Evolutionary conservation across 2,113 vertebrate species (phyloP).

Genomic region (Zosterops borbonicus): DNA sequence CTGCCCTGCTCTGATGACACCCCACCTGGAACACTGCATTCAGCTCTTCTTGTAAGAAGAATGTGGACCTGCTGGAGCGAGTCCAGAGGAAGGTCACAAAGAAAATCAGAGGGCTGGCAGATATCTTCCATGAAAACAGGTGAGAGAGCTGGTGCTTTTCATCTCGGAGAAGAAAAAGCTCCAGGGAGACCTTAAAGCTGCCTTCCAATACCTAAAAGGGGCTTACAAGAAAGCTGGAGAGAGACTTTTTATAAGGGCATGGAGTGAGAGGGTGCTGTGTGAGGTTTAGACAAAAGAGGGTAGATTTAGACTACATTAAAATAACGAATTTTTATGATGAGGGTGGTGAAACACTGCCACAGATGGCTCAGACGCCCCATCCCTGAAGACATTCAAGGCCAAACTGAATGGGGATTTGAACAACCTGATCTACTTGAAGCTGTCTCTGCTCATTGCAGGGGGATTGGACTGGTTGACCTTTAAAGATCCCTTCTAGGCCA

Average conservation of each 20-base stretch:
- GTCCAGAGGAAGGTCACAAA: not conserved
- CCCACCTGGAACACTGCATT: not conserved
- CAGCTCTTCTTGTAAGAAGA: not conserved
- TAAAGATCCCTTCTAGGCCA: not conserved
- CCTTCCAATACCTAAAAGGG: fast-evolving
- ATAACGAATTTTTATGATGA: not conserved
- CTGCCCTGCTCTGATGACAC: not conserved
- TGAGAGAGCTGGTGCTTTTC: not conserved
- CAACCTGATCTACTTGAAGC: not conserved
- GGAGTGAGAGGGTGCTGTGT: not conserved
- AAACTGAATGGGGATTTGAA: not conserved
- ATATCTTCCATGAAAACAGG: not conserved
- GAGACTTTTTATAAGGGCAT: not conserved
- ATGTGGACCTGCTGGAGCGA: fast-evolving
- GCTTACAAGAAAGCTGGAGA: not conserved
- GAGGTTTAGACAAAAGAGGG: not conserved
- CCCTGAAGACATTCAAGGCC: not conserved
- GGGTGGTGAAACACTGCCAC: not conserved
- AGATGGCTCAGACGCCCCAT: not conserved
- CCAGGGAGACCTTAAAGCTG: not conserved
- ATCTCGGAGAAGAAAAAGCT: not conserved
- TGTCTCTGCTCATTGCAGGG: not conserved
- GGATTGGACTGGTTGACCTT: not conserved
- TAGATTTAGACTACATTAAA: not conserved
- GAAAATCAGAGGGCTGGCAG: not conserved